Base-by-base conservation (phyloP, 2,888 invertebrate genomes). In the Pollenia angustigena region DNA sequence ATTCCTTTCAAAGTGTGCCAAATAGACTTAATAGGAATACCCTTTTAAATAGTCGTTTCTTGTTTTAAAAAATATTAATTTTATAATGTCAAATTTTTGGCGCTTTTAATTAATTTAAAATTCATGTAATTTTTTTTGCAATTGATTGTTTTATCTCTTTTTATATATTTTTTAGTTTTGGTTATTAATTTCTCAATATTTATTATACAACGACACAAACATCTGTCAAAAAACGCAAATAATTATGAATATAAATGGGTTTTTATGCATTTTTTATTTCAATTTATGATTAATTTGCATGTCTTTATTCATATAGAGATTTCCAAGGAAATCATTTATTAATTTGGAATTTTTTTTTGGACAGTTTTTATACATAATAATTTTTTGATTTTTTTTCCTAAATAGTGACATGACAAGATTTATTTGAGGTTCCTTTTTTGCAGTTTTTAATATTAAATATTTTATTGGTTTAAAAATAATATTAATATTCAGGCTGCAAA, bases 301-400 rank as follows among this genome's bases (percentile, higher is more conserved):
- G 62, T 58, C 32, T 82, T 50, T 74, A 74, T 68, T 56, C 18
- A 58, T 32, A 40, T 18, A 74, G 48, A 60, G 18, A 42, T 56
- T 82, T 71, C 23, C 62, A 64, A 71, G 83, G 71, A 83, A 83
- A 78, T 64, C 64, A 83, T 83, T 78, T 64, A 54, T 81, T 72
- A 72, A 44, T 52, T 58, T 40, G 16, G 32, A 32, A 6, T 0
- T 32, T 32, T 32, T 56, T 52, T 81, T 68, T 68, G 18, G 56
- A 46, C 66, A 80, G 44, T 44, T 50, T 68, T 66, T 62, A 42
- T n/a, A n/a, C n/a, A 52, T 44, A 40, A 78, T 16, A 48, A 48
- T 44, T 68, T 75, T 16, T 11, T 11, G 14, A 16, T 23, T 40
- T 54, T 69, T 32, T 32, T 32, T 46, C 0, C 56, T 0, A n/a